Base-by-base conservation (phyloP, 92 coral and sea anemone species). In the Ricordea florida region DNA sequence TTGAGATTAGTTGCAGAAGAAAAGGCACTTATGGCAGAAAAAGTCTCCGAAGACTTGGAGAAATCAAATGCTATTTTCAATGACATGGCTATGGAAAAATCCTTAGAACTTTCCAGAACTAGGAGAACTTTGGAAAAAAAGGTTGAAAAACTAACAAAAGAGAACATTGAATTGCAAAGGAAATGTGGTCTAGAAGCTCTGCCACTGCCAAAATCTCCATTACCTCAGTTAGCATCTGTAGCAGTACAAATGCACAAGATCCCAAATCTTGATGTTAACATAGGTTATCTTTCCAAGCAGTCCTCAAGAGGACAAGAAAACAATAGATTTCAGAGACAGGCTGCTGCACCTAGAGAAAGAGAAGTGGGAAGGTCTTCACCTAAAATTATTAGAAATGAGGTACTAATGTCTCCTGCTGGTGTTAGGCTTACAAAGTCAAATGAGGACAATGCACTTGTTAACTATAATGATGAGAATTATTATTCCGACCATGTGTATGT, bases 31-130 rank as follows among this genome's bases (percentile, higher is more conserved):
- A 85, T 43, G 25, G 89, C 86, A 16, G 86, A 80, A 38, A 85
- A 89, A 23, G 74, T 57, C 20, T 62, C 79, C 10, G 67, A 82
- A 24, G 87, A 85, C 15, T 23, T 94, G 48, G 72, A 81, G 33
- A 87, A 76, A 21, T 90, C 87, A 29, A 85, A 85, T 46, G 98
- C 98, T 10, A 74, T 69, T 41, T 80, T 89, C 0, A 94, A 83
- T 37, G 98, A 94, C 56, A 68, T 94, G 82, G 98, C 93, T 13
- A 94, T 94, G 98, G 98, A 94, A 57, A 94, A 91, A 33, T 86
- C 98, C 1, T 79, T 92, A 15, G 98, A 94, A 49, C 87, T 94
- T 23, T 94, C 98, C 2, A 91, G 93, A 14, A 85, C 87, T 2
- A 88, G 79, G 71, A 79, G 96, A 49, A 73, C 85, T 10, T 62